Evolutionary conservation across 2,113 vertebrate genomes (phyloP), one percentile per base, ranked within the genome.

Genomic region (Aplodontia rufa): DNA sequence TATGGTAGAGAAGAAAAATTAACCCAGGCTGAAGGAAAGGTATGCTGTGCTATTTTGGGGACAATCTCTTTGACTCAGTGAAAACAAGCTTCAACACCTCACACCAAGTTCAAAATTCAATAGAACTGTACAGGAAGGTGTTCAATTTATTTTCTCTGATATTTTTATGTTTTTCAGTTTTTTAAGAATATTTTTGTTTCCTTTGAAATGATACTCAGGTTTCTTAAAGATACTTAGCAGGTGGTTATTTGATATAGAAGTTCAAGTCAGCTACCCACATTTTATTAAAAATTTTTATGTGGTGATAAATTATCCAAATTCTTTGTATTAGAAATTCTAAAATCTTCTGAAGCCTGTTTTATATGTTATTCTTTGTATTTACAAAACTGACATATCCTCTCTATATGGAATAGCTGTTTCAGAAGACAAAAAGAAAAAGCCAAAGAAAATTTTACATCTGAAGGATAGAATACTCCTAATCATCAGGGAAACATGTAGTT

Each of bases 61-160:
- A 19, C 35, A 55, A 1, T 89, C 35, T 90, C 35, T 78, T n/a
- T 30, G 51, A 45, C 24, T 71, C 45, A 92, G 17, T 75, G 49
- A 80, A 84, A 87, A 78, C 22, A n/a, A 4, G 90, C 19, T 95
- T 89, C 40, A n/a, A 6, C 11, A 82, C 28, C 55, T 60, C 53
- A 58, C 0, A 58, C 9, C 42, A 97, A 98, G 90, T 97, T 96
- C 96, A 95, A 96, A 97, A 97, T 91, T 49, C 95, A 97, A 96
- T 20, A 97, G 76, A 95, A 94, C 87, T 0, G 0, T 96, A 94
- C 47, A 85, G 83, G 93, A 94, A 94, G 91, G 45, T 75, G 84
- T 95, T 66, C 93, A 58, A 78, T 16, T 81, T 51, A 19, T 90
- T 91, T 93, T 78, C 16, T 75, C 40, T 0, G 11, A 82, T 79